Evolutionary conservation across 2,797 vertebrate genomes (phyloP), one percentile per base, ranked within the genome.

Genomic region (Philypnodon macrostomus): DNA sequence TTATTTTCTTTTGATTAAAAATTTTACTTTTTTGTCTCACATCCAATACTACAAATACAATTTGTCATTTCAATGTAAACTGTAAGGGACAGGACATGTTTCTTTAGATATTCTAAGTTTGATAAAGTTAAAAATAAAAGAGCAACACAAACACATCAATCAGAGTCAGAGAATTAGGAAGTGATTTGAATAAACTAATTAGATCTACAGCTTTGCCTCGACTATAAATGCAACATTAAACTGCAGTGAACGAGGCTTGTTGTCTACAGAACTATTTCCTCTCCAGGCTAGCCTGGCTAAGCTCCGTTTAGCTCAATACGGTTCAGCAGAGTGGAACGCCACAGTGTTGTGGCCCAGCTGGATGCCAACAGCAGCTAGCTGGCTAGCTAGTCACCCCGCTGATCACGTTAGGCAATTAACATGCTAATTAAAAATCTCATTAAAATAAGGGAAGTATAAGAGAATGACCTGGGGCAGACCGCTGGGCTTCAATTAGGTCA

Each of bases 351-450:
- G 54, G 76, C 72, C 69, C 78, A 77, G 77, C 68, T 78, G 63
- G 72, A 74, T 54, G 67, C 75, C 76, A 79, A 58, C 70, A 80
- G 70, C 78, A 70, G 79, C 79, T 79, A 72, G 64, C 72, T 65
- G 58, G 72, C 81, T 74, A 83, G 81, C 83, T 74, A 63, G 63
- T 75, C 67, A 58, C 79, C 82, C 82, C 31, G 52, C 85, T 87
- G 86, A 85, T 89, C 81, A 77, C 77, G 72, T 88, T 86, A 85
- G 82, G 82, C 88, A 91, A 91, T 89, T 90, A 90, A 82, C 87
- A 88, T 87, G 83, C 86, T 87, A 89, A 90, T 90, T 90, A 90
- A 88, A 90, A 90, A 88, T 83, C 87, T 87, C 79, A 90, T 90
- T 90, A 90, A 89, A 90, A 85, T 87, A 84, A 83, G 73, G 69